Conservation (phyloP, 2,113 vertebrate genomes). For the Mobula hypostoma region DNA sequence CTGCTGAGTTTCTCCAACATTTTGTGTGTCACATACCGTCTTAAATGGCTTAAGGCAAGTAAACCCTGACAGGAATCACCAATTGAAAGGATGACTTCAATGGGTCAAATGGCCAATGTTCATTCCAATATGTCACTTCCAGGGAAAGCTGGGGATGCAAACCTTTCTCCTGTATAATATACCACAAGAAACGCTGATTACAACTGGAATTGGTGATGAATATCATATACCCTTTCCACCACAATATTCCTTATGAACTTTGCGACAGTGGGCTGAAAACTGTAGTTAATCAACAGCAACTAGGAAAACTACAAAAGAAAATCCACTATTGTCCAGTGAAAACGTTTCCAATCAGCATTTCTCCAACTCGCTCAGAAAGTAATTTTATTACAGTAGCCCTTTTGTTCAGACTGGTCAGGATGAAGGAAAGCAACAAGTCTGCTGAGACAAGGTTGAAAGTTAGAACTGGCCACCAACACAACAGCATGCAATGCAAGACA, state of each 20-base stretch:
- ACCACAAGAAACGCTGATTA: not conserved
- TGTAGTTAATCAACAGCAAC: not conserved
- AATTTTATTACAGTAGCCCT: not conserved
- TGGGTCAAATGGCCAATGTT: not conserved
- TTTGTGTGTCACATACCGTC: not conserved
- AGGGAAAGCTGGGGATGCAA: not conserved
- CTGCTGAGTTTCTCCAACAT: too few species aligned
- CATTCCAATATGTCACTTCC: not conserved
- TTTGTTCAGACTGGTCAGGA: not conserved
- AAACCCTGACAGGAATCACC: not conserved
- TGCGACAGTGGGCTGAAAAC: not conserved
- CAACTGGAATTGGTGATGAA: not conserved
- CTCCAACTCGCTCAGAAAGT: not conserved
- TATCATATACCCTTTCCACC: not conserved
- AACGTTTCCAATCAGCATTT: not conserved
- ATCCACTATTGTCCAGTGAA: not conserved
- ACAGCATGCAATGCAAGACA: not conserved
- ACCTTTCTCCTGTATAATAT: not conserved
- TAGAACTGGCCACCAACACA: not conserved
- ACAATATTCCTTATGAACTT: not conserved
- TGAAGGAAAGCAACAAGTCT: not conserved
- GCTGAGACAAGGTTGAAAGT: not conserved
- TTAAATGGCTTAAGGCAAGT: not conserved
- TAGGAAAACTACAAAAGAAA: not conserved
- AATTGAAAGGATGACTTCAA: not conserved